phyloP scores from a whole-genome alignment of 2,888 invertebrate genomes.

The Brassicogethes aeneus region DNA sequence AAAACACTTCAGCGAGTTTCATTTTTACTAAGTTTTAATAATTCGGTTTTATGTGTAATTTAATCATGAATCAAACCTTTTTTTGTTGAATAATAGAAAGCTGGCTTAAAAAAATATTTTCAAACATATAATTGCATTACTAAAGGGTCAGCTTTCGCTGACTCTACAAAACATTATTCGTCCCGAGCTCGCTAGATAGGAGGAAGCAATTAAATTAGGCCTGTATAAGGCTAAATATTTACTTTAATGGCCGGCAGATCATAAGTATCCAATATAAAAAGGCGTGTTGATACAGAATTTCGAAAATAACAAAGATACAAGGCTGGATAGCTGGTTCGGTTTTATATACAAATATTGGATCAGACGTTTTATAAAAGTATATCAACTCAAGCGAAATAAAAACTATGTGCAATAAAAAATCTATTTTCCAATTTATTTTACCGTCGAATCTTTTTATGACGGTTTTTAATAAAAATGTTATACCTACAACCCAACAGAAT shows the following conservation, averaged over 20 bases:
- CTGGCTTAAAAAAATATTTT: too few species aligned
- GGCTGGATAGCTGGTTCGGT: neutral
- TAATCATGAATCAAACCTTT: too few species aligned
- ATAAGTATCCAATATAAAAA: neutral
- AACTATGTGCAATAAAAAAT: constrained; percentile 13
- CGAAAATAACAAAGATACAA: neutral
- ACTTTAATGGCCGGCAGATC: too few species aligned
- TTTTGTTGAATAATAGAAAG: too few species aligned
- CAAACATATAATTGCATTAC: too few species aligned
- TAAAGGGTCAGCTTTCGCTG: neutral
- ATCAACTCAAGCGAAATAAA: constrained; percentile 10
- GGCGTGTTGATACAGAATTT: neutral
- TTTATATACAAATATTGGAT: constrained; percentile 8
- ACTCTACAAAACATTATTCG: neutral
- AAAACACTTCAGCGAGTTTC: neutral
- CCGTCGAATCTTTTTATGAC: constrained; percentile 17
- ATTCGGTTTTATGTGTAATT: too few species aligned
- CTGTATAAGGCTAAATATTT: neutral
- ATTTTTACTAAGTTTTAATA: too few species aligned
- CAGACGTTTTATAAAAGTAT: constrained; percentile 7
- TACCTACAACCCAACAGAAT: constrained; percentile 3
- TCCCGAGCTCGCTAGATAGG: too few species aligned
- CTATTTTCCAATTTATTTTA: constrained; percentile 15
- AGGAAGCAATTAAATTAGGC: neutral
- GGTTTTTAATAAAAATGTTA: constrained; percentile 22